A percentile compares a stretch with the other conserved stretches of the same genome.
These are phyloP conservation scores for Aramus guarauna DNA, from an alignment of 2,113 vertebrate genomes.

Conservation along the genomic window DNA sequence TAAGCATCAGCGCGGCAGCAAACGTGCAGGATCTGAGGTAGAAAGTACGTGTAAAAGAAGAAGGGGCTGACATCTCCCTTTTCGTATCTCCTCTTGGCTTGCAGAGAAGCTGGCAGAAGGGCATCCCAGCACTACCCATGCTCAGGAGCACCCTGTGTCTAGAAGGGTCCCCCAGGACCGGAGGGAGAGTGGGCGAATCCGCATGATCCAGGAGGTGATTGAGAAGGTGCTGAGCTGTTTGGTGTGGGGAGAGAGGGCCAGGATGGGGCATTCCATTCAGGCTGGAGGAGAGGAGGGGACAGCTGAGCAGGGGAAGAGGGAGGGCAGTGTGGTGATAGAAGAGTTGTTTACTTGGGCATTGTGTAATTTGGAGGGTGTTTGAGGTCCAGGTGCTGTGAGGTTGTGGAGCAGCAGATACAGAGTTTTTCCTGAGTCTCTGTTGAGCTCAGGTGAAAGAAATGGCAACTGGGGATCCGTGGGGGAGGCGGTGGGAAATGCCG, in stretches of 20 bases:
- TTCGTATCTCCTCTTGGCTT: background rate
- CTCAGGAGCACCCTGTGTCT: constrained; percentile 36
- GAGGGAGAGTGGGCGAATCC: constrained; percentile 35
- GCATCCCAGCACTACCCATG: background rate
- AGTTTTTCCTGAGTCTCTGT: background rate
- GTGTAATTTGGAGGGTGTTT: background rate
- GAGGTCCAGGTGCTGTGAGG: background rate
- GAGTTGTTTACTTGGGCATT: background rate
- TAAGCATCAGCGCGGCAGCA: background rate
- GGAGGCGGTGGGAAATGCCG: background rate
- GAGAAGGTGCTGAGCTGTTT: constrained; percentile 67
- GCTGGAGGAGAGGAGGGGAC: background rate
- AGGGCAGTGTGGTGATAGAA: background rate
- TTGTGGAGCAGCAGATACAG: background rate
- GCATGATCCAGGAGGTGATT: constrained; percentile 64
- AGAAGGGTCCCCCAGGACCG: background rate
- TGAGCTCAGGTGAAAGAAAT: background rate
- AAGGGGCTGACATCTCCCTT: background rate
- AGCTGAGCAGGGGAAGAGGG: background rate
- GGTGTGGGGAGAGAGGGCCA: background rate
- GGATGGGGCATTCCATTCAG: background rate
- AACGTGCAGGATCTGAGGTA: background rate
- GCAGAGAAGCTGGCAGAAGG: constrained; percentile 69
- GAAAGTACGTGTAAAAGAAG: background rate
- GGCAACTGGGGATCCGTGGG: background rate